Evolutionary conservation across 2,888 invertebrate genomes (phyloP).

Genomic region (Salticus scenicus): DNA sequence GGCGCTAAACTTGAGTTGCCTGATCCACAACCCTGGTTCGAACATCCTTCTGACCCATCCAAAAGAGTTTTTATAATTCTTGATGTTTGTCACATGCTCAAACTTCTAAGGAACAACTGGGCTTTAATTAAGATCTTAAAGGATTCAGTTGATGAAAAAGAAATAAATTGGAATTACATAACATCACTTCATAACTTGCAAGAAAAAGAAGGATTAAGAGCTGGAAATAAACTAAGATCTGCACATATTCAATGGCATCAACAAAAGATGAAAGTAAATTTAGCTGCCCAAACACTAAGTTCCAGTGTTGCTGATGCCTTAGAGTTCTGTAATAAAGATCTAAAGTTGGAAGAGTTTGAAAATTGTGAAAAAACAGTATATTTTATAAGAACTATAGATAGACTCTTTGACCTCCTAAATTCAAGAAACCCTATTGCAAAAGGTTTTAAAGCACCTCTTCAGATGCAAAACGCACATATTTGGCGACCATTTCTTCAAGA

Average conservation of each 20-base stretch:
- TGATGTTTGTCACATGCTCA: neutral
- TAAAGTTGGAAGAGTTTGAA: constrained; percentile 22
- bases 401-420: constrained; percentile 14
- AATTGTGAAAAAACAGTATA: constrained; percentile 14
- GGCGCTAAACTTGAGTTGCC: neutral
- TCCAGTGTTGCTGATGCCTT: constrained; percentile 62
- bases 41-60: neutral
- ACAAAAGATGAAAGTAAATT: constrained; percentile 70
- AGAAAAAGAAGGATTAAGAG: constrained; percentile 44
- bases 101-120: neutral
- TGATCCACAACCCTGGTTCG: neutral
- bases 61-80: neutral
- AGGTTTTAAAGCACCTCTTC: constrained; percentile 6
- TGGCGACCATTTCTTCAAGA: no score
- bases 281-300: constrained; percentile 70
- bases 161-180: constrained; percentile 35
- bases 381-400: constrained; percentile 27
- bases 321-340: neutral
- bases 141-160: neutral
- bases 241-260: constrained; percentile 60
- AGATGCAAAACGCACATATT: no score
- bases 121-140: no score
- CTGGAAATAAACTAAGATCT: constrained; percentile 55
- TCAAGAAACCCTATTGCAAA: neutral
- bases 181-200: constrained; percentile 35